phyloP scores from a whole-genome alignment of 2,113 vertebrate species.

The Morone saxatilis region DNA sequence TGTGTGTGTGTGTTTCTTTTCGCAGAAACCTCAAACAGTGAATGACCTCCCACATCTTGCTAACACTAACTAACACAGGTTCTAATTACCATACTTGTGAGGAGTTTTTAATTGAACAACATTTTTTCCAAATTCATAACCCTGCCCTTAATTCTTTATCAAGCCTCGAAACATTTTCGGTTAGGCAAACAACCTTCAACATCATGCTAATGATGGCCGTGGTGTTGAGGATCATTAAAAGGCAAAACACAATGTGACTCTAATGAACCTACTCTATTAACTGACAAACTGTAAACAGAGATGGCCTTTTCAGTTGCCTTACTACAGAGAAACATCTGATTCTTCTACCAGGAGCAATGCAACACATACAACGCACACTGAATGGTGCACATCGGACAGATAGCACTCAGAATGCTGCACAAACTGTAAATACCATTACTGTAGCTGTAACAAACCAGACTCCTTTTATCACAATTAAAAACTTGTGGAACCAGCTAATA shows the following conservation, averaged over 20 bases:
- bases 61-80: constrained; percentile 14
- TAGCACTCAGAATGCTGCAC: neutral
- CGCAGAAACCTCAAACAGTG: neutral
- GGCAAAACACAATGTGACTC: constrained; percentile 4
- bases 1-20: constrained; percentile 7
- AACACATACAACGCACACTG: neutral
- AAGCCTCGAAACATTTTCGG: neutral
- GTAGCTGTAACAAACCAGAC: no score
- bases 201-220: neutral
- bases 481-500: no score
- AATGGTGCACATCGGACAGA: neutral
- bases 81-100: constrained; percentile 33
- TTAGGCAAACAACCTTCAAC: neutral
- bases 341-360: neutral
- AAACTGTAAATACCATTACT: no score
- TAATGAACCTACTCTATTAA: constrained; percentile 7
- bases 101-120: constrained; percentile 23
- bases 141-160: neutral
- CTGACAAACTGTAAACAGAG: neutral
- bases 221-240: constrained; percentile 14
- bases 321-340: neutral
- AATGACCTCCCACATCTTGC: constrained; percentile 9
- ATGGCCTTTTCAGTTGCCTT: neutral
- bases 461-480: no score
- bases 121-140: constrained; percentile 23